These are phyloP conservation scores for Lordiphosa mommai DNA, from an alignment of 1,140 invertebrate genomes.

Conservation along the genomic window DNA sequence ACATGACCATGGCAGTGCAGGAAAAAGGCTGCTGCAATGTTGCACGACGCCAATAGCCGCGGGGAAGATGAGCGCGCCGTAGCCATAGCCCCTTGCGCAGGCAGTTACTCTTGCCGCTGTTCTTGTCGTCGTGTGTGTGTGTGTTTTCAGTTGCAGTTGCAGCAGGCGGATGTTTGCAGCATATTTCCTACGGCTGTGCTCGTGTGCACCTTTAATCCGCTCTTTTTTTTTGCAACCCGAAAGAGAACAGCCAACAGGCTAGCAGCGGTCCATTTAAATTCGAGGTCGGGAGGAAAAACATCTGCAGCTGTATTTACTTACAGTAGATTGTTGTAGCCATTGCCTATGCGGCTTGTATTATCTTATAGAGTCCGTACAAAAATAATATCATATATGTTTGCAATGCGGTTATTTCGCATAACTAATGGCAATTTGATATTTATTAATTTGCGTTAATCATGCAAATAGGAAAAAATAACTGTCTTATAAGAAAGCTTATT, in stretches of 20 bases:
- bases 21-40: conserved; percentile 76
- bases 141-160: conserved; percentile 77
- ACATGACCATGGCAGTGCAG: conserved; percentile 45
- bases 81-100: conserved; percentile 27
- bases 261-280: conserved; percentile 69
- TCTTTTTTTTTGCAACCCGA: conserved; percentile 55
- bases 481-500: too few relatives aligned
- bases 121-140: conserved; percentile 26
- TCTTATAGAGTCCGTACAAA: neutral
- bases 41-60: conserved; percentile 72
- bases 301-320: conserved; percentile 70
- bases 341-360: conserved; percentile 6
- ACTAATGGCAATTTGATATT: too few relatives aligned
- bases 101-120: conserved; percentile 25
- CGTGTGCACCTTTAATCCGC: conserved; percentile 76
- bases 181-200: conserved; percentile 73
- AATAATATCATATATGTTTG: neutral
- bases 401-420: neutral
- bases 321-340: conserved; percentile 55
- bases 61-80: conserved; percentile 65
- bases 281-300: conserved; percentile 67
- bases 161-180: conserved; percentile 78
- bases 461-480: too few relatives aligned
- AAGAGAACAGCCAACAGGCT: conserved; percentile 52
- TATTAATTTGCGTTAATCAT: too few relatives aligned